Evolutionary conservation across 2,113 vertebrate species (phyloP), one percentile per base, ranked within the genome.

Genomic region (Notarius quadriscutis): DNA sequence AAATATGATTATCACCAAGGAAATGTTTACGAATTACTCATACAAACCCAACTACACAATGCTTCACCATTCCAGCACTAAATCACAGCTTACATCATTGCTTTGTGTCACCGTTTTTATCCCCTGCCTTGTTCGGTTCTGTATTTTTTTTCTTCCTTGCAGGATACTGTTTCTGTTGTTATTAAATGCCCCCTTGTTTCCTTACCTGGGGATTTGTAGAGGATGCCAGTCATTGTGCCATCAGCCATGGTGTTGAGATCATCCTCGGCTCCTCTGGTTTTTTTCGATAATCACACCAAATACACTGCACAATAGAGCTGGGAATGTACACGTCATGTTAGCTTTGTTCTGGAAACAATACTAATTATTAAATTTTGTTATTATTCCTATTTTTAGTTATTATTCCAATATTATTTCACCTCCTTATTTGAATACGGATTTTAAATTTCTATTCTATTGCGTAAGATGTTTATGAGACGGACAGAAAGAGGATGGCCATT

Each of bases 261-360:
- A 89, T 97, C 97, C 92, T 97, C 96, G 78, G 97, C 97, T 89
- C 96, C 97, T 89, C 97, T 92, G 77, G 95, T 41, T 94, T 91
- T 97, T 97, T 93, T 97, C 96, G 82, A 97, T 95, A 89, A 96
- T 4, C n/a, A 97, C 97, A 87, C 97, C 97, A n/a, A 97, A 97
- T 0, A 94, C 96, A 83, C 97, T 97, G 91, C 97, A 97, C 20
- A 97, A 94, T 58, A 97, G 91, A 89, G 96, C 97, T 97, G 90
- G 50, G 51, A 67, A 62, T 5, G 81, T 25, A 87, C 72, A 84
- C 25, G 81, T 1, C 1, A 72, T 72, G 20, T 60, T 18, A 81
- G 79, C 27, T 34, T 58, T 81, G 17, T 58, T 57, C 55, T 34
- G 6, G 55, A 58, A 57, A 57, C 10, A 50, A 22, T 2, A 7